phyloP scores from a whole-genome alignment of 2,888 invertebrate species.

The Lasioglossum malachurum region DNA sequence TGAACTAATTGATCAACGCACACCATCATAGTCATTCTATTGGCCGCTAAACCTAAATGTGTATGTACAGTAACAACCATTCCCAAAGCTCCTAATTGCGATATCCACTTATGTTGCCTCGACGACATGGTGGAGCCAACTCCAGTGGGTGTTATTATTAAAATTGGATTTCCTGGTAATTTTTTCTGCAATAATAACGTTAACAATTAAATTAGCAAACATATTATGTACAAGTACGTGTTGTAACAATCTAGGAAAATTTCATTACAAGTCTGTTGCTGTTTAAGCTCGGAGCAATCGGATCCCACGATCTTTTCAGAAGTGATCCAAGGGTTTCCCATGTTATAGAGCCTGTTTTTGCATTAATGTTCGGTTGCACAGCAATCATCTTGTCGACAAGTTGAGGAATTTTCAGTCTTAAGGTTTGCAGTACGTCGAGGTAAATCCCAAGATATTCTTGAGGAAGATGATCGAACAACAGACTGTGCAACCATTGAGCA shows the following conservation, averaged over 20 bases:
- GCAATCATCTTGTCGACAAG: conserved; percentile 91
- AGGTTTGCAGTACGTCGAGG: conserved; percentile 91
- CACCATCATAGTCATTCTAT: conserved; percentile 85
- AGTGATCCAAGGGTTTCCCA: conserved; percentile 89
- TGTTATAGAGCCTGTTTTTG: conserved; percentile 85
- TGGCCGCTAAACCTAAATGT: conserved; percentile 84
- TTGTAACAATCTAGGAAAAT: conserved; percentile 20
- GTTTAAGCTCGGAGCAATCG: conserved; percentile 87
- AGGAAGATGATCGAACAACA: conserved; percentile 89
- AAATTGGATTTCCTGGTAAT: conserved; percentile 89
- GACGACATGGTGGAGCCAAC: conserved; percentile 85
- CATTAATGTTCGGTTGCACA: conserved; percentile 85
- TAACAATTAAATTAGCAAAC: not conserved
- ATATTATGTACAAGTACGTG: no score
- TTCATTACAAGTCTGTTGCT: conserved; percentile 88
- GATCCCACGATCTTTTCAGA: conserved; percentile 91
- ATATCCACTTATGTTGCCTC: conserved; percentile 90
- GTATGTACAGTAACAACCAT: conserved; percentile 88
- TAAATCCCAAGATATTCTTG: conserved; percentile 90
- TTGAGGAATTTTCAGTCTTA: conserved; percentile 89
- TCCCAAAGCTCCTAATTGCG: conserved; percentile 88
- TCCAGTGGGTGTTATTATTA: conserved; percentile 88
- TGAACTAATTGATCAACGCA: conserved; percentile 89
- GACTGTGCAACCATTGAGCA: conserved; percentile 91
- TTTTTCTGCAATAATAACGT: conserved; percentile 85